phyloP scores from a whole-genome alignment of 2,113 vertebrate species.

The Petroica traversi region DNA sequence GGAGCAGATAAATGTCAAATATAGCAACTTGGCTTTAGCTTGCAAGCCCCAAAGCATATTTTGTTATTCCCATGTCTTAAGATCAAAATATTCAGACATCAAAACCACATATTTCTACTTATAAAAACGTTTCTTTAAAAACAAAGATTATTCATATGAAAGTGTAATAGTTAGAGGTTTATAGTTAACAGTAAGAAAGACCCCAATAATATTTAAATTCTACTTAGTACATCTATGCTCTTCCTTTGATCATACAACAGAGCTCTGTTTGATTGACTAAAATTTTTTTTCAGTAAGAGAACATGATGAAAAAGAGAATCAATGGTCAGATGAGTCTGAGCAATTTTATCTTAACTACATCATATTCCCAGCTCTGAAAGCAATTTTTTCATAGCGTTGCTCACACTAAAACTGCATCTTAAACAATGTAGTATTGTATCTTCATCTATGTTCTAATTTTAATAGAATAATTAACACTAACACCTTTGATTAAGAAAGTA shows the following conservation, averaged over 20 bases:
- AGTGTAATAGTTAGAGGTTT: neutral
- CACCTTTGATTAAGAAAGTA: constrained; percentile 31
- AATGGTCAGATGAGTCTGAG: neutral
- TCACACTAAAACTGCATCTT: neutral
- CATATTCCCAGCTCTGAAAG: constrained; percentile 19
- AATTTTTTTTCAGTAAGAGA: constrained; percentile 16
- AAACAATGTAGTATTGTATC: neutral
- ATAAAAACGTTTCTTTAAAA: neutral
- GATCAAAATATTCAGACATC: neutral
- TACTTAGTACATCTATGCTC: neutral
- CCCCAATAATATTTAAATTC: neutral
- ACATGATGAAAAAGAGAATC: constrained; percentile 13
- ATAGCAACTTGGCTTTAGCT: neutral
- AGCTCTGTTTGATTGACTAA: neutral
- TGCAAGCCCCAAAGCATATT: neutral
- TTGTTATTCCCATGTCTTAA: too few species aligned
- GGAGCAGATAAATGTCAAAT: neutral
- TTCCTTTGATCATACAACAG: neutral
- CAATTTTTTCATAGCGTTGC: neutral
- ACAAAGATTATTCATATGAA: neutral
- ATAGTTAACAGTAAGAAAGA: neutral
- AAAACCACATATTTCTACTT: neutral
- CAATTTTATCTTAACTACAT: constrained; percentile 27
- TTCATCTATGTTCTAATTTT: constrained; percentile 13
- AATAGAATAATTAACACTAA: constrained; percentile 7